These are phyloP conservation scores for Octopus sinensis DNA, from an alignment of 1,140 invertebrate genomes.

Conservation along the genomic window DNA sequence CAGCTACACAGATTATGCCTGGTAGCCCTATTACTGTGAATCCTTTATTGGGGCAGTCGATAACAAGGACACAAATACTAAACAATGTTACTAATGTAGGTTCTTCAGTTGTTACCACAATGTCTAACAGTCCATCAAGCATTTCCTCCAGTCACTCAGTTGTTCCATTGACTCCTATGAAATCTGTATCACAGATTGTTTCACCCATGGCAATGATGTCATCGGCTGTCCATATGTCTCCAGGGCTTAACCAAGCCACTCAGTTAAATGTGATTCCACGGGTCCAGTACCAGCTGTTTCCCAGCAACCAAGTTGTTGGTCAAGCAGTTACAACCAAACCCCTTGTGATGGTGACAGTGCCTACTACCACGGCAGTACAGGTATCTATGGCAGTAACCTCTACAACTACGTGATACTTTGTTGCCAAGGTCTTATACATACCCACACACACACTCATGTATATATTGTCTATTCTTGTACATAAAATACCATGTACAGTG, in stretches of 20 bases:
- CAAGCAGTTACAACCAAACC: conserved; percentile 24
- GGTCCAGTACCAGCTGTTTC: conserved; percentile 21
- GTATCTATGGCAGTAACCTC: background rate
- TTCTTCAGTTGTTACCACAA: conserved; percentile 38
- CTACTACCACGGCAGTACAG: conserved; percentile 18
- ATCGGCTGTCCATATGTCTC: conserved; percentile 31
- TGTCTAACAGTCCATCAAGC: conserved; percentile 26
- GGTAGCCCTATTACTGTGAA: background rate
- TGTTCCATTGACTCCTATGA: conserved; percentile 46
- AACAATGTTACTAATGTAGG: conserved; percentile 52
- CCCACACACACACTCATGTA: no score
- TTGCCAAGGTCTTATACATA: no score
- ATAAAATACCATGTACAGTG: no score
- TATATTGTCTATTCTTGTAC: no score
- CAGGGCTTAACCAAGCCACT: conserved; percentile 19
- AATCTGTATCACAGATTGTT: conserved; percentile 55
- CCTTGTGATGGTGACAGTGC: conserved; percentile 23
- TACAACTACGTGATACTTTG: background rate
- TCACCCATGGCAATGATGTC: conserved; percentile 60
- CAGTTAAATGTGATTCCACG: conserved; percentile 23
- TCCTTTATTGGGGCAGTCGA: conserved; percentile 13
- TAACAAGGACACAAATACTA: conserved; percentile 18
- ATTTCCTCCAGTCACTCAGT: conserved; percentile 28
- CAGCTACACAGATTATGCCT: conserved; percentile 12
- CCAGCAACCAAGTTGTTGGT: conserved; percentile 21